Conservation (phyloP, 2,113 vertebrate genomes). For the Platycercus adscitus region DNA sequence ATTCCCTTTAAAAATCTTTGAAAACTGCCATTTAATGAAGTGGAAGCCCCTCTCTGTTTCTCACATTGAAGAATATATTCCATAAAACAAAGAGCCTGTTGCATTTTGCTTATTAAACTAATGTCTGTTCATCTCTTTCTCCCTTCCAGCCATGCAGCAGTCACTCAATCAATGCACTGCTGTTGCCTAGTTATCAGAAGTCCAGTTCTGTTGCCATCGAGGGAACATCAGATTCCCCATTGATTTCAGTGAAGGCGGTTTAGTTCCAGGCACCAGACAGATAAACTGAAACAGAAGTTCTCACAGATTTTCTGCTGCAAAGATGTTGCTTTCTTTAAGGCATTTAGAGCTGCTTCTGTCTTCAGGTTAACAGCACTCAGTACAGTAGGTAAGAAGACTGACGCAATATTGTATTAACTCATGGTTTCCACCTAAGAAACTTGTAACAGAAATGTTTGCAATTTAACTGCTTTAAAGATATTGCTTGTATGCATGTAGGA, state of each 20-base stretch:
- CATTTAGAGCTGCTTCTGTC: background rate
- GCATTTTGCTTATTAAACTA: slow-evolving; percentile 18
- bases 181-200: slow-evolving; percentile 15
- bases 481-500: background rate
- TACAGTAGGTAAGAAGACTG: background rate
- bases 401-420: background rate
- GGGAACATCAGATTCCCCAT: background rate
- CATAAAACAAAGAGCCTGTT: background rate
- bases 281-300: background rate
- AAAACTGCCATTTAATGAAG: slow-evolving; percentile 21
- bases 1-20: slow-evolving; percentile 2
- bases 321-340: background rate
- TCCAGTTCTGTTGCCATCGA: background rate
- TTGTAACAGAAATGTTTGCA: background rate
- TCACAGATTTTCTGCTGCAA: background rate
- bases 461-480: background rate
- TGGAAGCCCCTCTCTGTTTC: background rate
- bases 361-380: background rate
- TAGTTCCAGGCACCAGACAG: background rate
- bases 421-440: background rate
- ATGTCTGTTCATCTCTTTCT: background rate
- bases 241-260: background rate
- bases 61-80: background rate
- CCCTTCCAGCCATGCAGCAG: background rate
- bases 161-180: background rate